These are phyloP conservation scores for Panagrolaimus sp. DNA, from an alignment of 1,140 invertebrate species.

Conservation along the genomic window DNA sequence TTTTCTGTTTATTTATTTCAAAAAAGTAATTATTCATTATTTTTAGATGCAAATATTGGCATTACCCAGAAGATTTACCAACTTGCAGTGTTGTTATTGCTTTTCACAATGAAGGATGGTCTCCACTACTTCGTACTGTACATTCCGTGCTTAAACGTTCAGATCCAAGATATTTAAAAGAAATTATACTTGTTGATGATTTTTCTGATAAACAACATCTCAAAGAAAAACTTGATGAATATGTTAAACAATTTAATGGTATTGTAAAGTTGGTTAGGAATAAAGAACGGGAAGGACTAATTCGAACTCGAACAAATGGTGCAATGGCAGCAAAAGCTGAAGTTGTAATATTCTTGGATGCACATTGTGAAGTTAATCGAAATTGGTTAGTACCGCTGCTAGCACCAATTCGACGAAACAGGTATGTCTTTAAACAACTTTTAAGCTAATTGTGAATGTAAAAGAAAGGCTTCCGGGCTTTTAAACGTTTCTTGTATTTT, in stretches of 20 bases:
- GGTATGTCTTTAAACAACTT: constrained; percentile 59
- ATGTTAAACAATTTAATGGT: constrained; percentile 77
- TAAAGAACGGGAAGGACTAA: constrained; percentile 77
- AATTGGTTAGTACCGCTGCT: constrained; percentile 95
- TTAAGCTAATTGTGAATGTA: no score
- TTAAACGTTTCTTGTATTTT: no score
- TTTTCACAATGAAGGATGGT: constrained; percentile 96
- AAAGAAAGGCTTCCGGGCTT: no score
- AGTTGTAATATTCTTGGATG: constrained; percentile 94
- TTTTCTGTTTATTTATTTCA: no score
- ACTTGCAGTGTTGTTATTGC: constrained; percentile 90
- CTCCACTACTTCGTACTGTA: constrained; percentile 86
- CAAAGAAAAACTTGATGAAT: constrained; percentile 78
- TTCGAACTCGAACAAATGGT: constrained; percentile 80
- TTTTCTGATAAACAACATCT: constrained; percentile 91
- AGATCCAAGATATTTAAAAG: constrained; percentile 80
- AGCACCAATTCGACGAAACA: constrained; percentile 81
- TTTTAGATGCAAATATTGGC: constrained; percentile 83
- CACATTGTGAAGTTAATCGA: constrained; percentile 75
- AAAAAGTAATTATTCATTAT: no score
- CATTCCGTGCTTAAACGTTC: constrained; percentile 88
- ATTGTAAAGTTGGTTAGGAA: constrained; percentile 83
- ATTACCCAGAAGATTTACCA: constrained; percentile 81
- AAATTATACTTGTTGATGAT: constrained; percentile 95
- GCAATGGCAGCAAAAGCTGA: constrained; percentile 87